Evolutionary conservation across 1,140 invertebrate genomes (phyloP).

Genomic region (Trypoxylus dichotomus): DNA sequence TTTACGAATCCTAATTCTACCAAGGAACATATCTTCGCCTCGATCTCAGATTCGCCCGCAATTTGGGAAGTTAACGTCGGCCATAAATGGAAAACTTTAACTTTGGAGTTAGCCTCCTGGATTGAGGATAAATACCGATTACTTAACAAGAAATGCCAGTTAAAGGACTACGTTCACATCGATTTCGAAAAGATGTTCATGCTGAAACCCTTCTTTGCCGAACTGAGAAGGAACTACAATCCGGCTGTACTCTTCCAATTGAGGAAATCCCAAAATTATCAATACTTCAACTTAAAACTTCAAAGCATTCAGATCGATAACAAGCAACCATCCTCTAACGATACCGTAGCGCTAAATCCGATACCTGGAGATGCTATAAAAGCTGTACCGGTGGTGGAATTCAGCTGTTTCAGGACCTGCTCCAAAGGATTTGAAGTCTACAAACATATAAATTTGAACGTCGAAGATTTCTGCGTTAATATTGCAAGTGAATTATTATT

Average conservation of each 20-base stretch:
- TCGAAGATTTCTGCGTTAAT: constrained; percentile 74
- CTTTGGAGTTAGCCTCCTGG: constrained; percentile 77
- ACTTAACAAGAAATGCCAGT: constrained; percentile 68
- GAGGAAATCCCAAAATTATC: constrained; percentile 69
- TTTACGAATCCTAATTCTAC: constrained; percentile 53
- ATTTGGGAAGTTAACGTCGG: constrained; percentile 82
- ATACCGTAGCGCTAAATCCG: constrained; percentile 75
- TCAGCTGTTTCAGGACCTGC: constrained; percentile 62
- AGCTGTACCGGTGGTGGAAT: constrained; percentile 67
- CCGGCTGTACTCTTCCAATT: constrained; percentile 78
- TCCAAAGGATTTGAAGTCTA: constrained; percentile 58
- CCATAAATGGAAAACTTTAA: constrained; percentile 76
- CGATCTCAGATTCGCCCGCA: constrained; percentile 68
- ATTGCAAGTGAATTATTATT: constrained; percentile 74
- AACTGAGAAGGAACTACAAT: constrained; percentile 70
- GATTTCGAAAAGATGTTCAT: constrained; percentile 85
- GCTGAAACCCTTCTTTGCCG: constrained; percentile 83
- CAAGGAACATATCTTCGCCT: constrained; percentile 54
- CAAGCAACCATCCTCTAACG: constrained; percentile 74
- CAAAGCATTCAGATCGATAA: constrained; percentile 77
- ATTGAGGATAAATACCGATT: constrained; percentile 77
- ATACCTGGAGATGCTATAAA: constrained; percentile 48
- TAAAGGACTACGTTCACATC: constrained; percentile 77
- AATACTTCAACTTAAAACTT: constrained; percentile 66
- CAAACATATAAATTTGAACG: constrained; percentile 70